A percentile compares a stretch with the other conserved stretches of the same genome.
These are phyloP conservation scores for Garrulus glandarius DNA, from an alignment of 2,797 vertebrate species.

Conservation along the genomic window DNA sequence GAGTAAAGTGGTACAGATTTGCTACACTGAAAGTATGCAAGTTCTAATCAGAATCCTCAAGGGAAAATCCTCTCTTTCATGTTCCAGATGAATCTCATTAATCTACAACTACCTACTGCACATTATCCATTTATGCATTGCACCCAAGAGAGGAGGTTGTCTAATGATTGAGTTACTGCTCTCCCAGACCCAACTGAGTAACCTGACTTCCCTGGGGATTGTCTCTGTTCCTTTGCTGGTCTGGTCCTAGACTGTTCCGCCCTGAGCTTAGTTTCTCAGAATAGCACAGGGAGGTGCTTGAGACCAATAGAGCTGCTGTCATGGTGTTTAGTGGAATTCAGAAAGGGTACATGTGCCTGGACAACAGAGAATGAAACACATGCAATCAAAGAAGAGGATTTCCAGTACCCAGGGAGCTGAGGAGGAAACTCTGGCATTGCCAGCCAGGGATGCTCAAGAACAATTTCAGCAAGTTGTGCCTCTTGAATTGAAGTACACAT, in stretches of 20 bases:
- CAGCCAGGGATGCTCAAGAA: not conserved
- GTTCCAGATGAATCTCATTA: not conserved
- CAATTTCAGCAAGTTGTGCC: not conserved
- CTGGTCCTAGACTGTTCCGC: not conserved
- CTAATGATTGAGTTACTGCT: not conserved
- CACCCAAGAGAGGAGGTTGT: not conserved
- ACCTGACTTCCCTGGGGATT: not conserved
- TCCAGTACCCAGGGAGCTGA: not conserved
- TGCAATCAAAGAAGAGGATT: not conserved
- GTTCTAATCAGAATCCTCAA: not conserved
- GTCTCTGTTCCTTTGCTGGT: not conserved
- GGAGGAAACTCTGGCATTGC: not conserved
- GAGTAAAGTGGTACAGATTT: not conserved
- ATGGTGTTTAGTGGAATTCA: not conserved
- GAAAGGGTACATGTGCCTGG: not conserved
- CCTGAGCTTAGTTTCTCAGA: not conserved
- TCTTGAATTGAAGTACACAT: not conserved
- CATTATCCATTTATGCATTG: not conserved
- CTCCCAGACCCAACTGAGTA: not conserved
- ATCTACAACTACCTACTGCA: not conserved
- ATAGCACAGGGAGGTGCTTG: not conserved
- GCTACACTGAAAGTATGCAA: not conserved
- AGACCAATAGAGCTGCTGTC: not conserved
- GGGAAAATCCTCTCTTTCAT: not conserved
- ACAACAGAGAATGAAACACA: not conserved